These are phyloP conservation scores for Ailurus styani DNA, from an alignment of 2,113 vertebrate genomes.

Conservation along the genomic window DNA sequence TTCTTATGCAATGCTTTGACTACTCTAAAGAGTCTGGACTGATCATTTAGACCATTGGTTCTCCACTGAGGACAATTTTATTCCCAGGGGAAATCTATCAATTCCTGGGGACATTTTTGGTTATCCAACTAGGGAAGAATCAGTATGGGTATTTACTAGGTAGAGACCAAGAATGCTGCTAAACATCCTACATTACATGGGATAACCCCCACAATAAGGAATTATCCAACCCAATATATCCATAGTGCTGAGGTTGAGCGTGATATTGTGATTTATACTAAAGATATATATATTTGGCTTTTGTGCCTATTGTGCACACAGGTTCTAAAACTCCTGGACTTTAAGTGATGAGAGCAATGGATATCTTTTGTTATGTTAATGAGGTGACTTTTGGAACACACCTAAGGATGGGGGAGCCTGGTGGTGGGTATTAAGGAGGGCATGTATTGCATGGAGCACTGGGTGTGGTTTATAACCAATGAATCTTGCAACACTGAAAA, in stretches of 20 bases:
- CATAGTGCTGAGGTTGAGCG: not conserved
- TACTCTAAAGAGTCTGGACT: not conserved
- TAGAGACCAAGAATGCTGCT: not conserved
- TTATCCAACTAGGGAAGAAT: not conserved
- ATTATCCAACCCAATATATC: not conserved
- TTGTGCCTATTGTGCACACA: not conserved
- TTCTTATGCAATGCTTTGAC: not conserved
- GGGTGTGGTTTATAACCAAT: too few species aligned
- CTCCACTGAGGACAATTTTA: not conserved
- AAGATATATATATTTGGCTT: not conserved
- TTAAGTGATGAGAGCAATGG: not conserved
- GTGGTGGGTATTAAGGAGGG: too few species aligned
- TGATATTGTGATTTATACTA: not conserved
- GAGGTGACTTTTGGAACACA: not conserved
- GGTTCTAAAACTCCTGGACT: not conserved
- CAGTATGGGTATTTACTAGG: not conserved
- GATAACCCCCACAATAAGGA: too few species aligned
- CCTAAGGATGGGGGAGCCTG: not conserved
- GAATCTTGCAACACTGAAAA: too few species aligned
- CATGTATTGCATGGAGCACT: too few species aligned
- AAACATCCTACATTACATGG: not conserved
- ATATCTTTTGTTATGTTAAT: not conserved
- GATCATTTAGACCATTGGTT: not conserved
- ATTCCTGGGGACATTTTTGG: not conserved
- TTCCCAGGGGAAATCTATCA: not conserved